Conservation (phyloP, 2,888 invertebrate species). For the Phengaris alcon region DNA sequence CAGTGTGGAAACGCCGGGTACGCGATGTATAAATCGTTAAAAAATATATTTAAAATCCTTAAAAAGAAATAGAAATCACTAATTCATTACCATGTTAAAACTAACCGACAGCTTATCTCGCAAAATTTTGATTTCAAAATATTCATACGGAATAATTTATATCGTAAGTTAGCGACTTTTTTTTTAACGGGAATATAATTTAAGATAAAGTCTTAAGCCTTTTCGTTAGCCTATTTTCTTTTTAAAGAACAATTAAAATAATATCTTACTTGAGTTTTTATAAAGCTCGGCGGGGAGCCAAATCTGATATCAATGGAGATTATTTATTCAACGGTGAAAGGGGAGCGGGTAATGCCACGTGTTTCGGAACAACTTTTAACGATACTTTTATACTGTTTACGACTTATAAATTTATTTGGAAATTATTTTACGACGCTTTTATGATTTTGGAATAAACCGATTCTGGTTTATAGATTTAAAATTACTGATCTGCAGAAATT, state of each 20-base stretch:
- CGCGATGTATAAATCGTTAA: too few species aligned
- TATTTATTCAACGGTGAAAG: slow-evolving; percentile 13
- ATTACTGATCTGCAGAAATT: not conserved
- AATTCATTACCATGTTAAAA: too few species aligned
- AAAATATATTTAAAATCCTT: too few species aligned
- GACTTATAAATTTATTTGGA: not conserved
- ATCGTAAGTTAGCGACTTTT: not conserved
- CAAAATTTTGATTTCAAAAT: not conserved
- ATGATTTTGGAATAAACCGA: not conserved
- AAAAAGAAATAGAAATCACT: too few species aligned
- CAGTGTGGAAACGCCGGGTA: too few species aligned
- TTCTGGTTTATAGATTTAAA: not conserved
- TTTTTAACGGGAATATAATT: not conserved
- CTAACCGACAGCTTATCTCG: not conserved
- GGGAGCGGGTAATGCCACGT: not conserved
- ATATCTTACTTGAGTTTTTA: slow-evolving; percentile 11
- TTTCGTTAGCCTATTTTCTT: slow-evolving; percentile 6
- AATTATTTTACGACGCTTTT: not conserved
- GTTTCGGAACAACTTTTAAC: slow-evolving; percentile 7
- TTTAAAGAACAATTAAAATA: slow-evolving; percentile 25
- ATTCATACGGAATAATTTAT: not conserved
- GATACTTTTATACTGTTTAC: slow-evolving; percentile 12
- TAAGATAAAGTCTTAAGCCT: slow-evolving; percentile 6
- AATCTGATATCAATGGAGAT: slow-evolving; percentile 24
- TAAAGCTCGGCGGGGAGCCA: not conserved